Evolutionary conservation across 2,113 vertebrate species (phyloP).

Genomic region (Picathartes gymnocephalus): DNA sequence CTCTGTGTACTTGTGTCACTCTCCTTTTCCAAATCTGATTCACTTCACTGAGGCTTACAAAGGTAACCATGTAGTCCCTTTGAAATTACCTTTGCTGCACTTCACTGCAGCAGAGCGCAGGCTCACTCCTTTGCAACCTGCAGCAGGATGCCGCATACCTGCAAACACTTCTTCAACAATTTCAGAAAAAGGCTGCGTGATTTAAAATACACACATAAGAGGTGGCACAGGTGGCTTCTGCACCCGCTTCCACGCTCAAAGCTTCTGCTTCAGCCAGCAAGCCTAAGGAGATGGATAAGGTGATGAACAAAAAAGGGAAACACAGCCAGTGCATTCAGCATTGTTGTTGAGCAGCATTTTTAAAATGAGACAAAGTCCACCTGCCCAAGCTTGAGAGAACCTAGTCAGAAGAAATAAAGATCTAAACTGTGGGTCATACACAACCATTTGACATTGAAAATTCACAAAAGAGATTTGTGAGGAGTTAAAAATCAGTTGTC

Average conservation of each 20-base stretch:
- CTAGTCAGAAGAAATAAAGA: neutral
- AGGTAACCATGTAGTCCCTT: neutral
- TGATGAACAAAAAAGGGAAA: neutral
- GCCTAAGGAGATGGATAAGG: rapidly evolving
- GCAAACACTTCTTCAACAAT: neutral
- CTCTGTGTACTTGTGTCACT: neutral
- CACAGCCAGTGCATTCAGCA: rapidly evolving
- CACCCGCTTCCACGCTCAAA: neutral
- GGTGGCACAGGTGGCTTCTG: neutral
- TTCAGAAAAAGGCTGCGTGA: neutral
- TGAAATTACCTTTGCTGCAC: neutral
- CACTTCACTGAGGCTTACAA: neutral
- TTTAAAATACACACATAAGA: neutral
- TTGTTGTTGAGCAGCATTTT: neutral
- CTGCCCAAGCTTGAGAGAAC: neutral
- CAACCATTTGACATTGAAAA: neutral
- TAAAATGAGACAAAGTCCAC: rapidly evolving
- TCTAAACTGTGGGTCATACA: neutral
- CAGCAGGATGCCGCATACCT: rapidly evolving
- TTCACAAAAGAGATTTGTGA: neutral
- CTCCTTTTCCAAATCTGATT: neutral
- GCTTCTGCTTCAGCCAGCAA: neutral
- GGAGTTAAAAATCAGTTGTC: neutral
- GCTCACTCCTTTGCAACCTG: rapidly evolving
- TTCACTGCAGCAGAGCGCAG: rapidly evolving